Percentiles rank a stretch among this genome's conserved stretches.
phyloP scores from a whole-genome alignment of 2,113 vertebrate genomes.

The Nannospalax galili region DNA sequence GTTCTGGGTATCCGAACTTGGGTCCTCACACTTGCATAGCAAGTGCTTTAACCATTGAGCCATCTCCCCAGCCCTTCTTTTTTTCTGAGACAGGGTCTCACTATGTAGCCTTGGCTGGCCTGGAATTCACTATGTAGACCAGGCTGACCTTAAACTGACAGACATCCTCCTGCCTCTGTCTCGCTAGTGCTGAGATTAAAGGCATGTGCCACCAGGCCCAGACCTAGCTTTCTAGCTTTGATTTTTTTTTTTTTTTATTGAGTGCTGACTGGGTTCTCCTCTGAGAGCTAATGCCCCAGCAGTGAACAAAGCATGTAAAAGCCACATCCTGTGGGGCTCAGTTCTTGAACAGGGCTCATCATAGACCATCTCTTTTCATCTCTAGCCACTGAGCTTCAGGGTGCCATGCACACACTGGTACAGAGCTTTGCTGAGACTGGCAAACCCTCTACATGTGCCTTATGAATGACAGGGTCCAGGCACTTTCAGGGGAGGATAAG shows the following conservation, averaged over 20 bases:
- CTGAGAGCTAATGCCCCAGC: neutral
- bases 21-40: too few species aligned
- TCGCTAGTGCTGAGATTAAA: too few species aligned
- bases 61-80: too few species aligned
- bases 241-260: neutral
- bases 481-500: neutral
- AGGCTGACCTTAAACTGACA: too few species aligned
- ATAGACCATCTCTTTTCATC: neutral
- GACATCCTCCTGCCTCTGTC: too few species aligned
- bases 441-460: neutral
- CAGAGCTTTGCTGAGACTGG: neutral
- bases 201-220: too few species aligned
- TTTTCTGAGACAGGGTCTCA: too few species aligned
- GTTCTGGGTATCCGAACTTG: too few species aligned
- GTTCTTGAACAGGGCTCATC: fast-evolving
- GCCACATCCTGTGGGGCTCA: neutral
- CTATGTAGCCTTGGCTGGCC: too few species aligned
- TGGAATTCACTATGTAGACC: too few species aligned
- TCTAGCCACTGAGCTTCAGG: neutral
- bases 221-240: too few species aligned
- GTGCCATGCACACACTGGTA: neutral
- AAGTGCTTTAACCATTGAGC: too few species aligned
- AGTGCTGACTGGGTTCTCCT: neutral
- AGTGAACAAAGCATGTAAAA: neutral
- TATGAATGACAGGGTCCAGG: neutral